Conservation (phyloP, 2,113 vertebrate genomes). For the Bungarus multicinctus region DNA sequence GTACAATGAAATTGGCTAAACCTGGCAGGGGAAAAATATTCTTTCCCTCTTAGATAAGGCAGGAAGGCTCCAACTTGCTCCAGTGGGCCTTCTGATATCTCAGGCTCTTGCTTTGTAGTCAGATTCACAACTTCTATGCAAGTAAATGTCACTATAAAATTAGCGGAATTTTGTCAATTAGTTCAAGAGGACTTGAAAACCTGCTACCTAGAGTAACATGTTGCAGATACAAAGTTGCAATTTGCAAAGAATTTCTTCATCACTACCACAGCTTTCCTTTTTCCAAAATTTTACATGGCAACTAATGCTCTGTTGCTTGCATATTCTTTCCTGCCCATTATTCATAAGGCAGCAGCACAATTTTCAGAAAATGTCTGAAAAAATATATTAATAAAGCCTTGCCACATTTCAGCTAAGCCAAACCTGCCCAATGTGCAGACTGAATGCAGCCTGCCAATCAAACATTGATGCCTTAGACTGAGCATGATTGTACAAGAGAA, state of each 20-base stretch:
- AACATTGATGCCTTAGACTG: not conserved
- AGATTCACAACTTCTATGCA: not conserved
- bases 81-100: not conserved
- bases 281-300: not conserved
- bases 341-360: not conserved
- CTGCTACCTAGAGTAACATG: not conserved
- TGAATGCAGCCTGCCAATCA: not conserved
- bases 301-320: not conserved
- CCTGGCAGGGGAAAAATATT: no score
- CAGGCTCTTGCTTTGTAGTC: not conserved
- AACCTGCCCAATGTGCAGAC: not conserved
- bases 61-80: not conserved
- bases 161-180: not conserved
- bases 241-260: not conserved
- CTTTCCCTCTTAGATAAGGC: not conserved
- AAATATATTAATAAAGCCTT: not conserved
- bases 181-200: not conserved
- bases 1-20: not conserved
- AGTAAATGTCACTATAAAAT: not conserved
- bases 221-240: not conserved
- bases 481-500: not conserved
- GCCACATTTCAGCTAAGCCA: not conserved
- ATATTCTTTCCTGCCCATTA: not conserved
- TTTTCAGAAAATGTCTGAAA: not conserved
- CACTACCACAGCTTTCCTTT: not conserved